Conservation (phyloP, 2,888 invertebrate species). For the Thumatha senex region DNA sequence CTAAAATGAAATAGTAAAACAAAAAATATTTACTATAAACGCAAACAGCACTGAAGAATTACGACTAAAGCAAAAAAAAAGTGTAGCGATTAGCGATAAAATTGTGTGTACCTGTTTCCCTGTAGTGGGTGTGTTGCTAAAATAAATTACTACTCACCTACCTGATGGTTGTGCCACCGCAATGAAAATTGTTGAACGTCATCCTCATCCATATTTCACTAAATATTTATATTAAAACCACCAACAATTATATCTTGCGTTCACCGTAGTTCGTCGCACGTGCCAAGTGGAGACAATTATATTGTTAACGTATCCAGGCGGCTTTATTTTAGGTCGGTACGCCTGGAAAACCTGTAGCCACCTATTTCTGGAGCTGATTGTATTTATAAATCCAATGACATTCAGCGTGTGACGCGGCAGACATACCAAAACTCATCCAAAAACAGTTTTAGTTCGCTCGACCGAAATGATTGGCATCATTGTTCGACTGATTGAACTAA, state of each 20-base stretch:
- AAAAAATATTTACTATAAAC: conserved; percentile 21
- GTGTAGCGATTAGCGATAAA: conserved; percentile 18
- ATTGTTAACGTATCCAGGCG: conserved; percentile 83
- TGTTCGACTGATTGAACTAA: conserved; percentile 67
- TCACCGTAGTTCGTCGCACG: conserved; percentile 61
- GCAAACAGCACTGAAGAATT: conserved; percentile 17
- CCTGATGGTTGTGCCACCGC: conserved; percentile 93
- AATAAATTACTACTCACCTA: conserved; percentile 79
- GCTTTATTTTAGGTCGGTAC: conserved; percentile 82
- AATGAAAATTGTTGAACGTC: conserved; percentile 91
- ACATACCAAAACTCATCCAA: conserved; percentile 83
- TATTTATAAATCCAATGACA: conserved; percentile 84
- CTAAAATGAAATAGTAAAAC: no score
- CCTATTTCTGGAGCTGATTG: conserved; percentile 84
- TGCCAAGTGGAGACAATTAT: conserved; percentile 74
- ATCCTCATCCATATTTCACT: conserved; percentile 80
- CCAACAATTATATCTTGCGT: conserved; percentile 58
- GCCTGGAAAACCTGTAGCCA: conserved; percentile 84
- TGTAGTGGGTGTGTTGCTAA: conserved; percentile 56
- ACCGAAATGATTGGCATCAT: conserved; percentile 76
- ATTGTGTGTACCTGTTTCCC: conserved; percentile 42
- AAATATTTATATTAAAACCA: conserved; percentile 52
- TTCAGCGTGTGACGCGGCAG: conserved; percentile 79
- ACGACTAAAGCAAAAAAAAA: conserved; percentile 30
- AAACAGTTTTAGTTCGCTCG: conserved; percentile 80